These are phyloP conservation scores for Ciconia nigra DNA, from an alignment of 2,797 vertebrate genomes.

Conservation along the genomic window DNA sequence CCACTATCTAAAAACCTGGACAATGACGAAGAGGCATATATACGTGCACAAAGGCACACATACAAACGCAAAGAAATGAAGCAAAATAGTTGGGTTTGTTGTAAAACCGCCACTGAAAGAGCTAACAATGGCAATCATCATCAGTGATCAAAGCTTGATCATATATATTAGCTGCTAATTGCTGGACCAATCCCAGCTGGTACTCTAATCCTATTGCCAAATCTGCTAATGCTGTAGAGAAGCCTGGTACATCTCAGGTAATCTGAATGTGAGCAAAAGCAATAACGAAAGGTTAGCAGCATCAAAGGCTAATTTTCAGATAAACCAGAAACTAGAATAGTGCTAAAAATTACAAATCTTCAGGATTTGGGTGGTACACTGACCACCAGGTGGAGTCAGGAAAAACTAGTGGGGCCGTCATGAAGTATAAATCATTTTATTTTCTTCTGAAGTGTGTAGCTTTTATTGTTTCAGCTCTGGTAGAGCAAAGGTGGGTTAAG, in stretches of 20 bases:
- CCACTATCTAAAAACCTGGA: not conserved
- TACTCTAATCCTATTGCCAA: not conserved
- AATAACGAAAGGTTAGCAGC: not conserved
- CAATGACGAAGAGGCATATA: not conserved
- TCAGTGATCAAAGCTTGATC: not conserved
- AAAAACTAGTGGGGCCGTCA: not conserved
- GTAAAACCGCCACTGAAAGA: not conserved
- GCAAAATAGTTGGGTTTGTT: not conserved
- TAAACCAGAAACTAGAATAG: not conserved
- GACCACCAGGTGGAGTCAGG: not conserved
- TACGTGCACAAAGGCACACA: not conserved
- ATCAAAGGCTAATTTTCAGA: not conserved
- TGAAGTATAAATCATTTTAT: not conserved
- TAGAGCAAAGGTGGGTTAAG: not conserved
- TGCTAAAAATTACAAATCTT: not conserved
- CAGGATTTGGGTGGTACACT: not conserved
- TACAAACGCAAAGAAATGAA: not conserved
- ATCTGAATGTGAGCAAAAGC: not conserved
- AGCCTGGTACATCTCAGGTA: not conserved
- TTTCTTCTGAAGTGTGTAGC: not conserved
- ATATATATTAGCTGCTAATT: not conserved
- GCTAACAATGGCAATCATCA: not conserved
- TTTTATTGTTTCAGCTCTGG: not conserved
- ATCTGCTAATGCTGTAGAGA: not conserved
- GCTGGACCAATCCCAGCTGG: not conserved